Evolutionary conservation across 92 coral and sea anemone species (phyloP).

Genomic region (Epizoanthus scotinus): DNA sequence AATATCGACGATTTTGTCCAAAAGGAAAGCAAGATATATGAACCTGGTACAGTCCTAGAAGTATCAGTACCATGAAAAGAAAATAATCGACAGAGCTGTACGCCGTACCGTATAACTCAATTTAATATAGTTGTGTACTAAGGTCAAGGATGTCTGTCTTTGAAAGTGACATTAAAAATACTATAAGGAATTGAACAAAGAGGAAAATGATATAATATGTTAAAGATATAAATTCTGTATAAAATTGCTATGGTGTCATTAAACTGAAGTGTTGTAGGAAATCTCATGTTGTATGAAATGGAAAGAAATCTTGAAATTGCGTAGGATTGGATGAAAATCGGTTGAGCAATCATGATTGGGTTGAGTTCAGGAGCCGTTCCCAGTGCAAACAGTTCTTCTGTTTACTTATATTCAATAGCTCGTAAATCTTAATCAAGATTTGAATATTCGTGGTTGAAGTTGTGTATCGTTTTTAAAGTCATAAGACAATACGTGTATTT

Average conservation of each 20-base stretch:
- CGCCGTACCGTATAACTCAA: background rate
- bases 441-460: too few relatives aligned
- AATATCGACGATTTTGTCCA: background rate
- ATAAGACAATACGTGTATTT: too few relatives aligned
- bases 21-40: background rate
- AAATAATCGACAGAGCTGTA: too few relatives aligned
- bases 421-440: too few relatives aligned
- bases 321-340: background rate
- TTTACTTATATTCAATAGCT: background rate
- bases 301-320: background rate
- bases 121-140: background rate
- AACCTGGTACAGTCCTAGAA: background rate
- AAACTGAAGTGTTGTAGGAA: too few relatives aligned
- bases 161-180: background rate
- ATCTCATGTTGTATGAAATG: too few relatives aligned
- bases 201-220: background rate
- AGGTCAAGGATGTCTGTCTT: background rate
- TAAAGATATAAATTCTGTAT: background rate
- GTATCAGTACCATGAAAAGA: background rate
- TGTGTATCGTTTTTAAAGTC: too few relatives aligned
- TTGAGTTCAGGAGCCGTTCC: background rate
- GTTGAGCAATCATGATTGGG: background rate
- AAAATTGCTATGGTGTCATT: background rate
- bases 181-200: background rate
- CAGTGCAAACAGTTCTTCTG: background rate